These are phyloP conservation scores for Halichondria panicea DNA, from an alignment of 37 sponge, comb jelly and placozoan genomes.

Conservation along the genomic window DNA sequence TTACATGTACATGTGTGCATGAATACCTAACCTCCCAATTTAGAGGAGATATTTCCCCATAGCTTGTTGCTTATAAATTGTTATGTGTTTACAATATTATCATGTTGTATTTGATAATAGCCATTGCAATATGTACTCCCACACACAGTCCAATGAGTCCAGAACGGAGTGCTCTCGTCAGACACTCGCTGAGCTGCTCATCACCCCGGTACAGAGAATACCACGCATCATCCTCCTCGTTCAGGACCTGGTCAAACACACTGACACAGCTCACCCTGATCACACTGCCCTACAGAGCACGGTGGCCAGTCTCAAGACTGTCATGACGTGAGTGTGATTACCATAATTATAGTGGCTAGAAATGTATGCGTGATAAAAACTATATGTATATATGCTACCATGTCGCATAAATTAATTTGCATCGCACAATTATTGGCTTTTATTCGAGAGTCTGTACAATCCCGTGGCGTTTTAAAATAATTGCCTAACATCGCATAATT, in stretches of 20 bases:
- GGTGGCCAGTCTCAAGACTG: conserved; percentile 66
- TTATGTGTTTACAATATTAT: not conserved
- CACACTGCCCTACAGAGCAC: conserved; percentile 62
- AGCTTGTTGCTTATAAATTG: too few relatives aligned
- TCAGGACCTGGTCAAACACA: conserved; percentile 78
- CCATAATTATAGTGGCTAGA: not conserved
- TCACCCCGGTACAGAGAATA: conserved; percentile 88
- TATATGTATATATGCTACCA: too few relatives aligned
- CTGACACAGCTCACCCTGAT: conserved; percentile 49
- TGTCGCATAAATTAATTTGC: too few relatives aligned
- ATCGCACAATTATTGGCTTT: too few relatives aligned
- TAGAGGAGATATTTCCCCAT: too few relatives aligned
- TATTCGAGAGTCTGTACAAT: too few relatives aligned
- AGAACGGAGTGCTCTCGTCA: conserved; percentile 82
- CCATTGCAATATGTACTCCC: not conserved
- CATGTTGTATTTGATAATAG: conserved; percentile 1
- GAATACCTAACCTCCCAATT: too few relatives aligned
- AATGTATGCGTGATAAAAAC: not conserved
- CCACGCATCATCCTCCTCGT: conserved; percentile 86
- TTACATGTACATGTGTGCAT: too few relatives aligned
- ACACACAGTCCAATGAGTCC: conserved; percentile 69
- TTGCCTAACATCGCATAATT: too few relatives aligned
- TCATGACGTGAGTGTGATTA: conserved; percentile 72
- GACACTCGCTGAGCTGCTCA: conserved; percentile 82
- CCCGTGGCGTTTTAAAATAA: too few relatives aligned